Conservation (phyloP, 2,113 vertebrate species). For the Gymnorhina tibicen region DNA sequence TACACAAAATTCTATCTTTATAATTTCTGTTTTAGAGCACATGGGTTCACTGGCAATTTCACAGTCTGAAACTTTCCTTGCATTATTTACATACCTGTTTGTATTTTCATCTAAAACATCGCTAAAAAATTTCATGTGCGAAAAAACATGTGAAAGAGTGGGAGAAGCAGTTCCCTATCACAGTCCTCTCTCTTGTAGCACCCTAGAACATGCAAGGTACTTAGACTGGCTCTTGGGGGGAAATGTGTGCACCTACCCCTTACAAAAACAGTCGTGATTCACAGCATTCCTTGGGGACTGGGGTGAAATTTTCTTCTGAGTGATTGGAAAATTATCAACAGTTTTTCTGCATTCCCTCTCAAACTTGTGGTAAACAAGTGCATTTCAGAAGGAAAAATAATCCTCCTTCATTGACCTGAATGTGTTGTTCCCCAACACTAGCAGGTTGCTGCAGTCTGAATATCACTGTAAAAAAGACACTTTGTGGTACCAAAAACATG, state of each 20-base stretch:
- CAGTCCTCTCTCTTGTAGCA: background rate
- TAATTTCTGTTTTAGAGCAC: background rate
- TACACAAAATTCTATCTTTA: fast-evolving
- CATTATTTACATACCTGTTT: background rate
- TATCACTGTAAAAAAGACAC: background rate
- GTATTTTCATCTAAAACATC: background rate
- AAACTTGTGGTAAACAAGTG: background rate
- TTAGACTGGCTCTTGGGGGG: background rate
- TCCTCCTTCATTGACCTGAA: background rate
- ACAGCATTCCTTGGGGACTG: background rate
- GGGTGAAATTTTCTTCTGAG: background rate
- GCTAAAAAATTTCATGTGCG: background rate
- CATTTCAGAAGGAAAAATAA: background rate
- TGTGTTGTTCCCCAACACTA: background rate
- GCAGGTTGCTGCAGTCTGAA: background rate
- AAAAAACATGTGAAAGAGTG: background rate
- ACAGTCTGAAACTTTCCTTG: background rate
- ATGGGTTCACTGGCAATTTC: background rate
- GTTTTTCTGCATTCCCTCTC: background rate
- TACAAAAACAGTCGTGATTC: background rate
- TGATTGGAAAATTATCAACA: background rate
- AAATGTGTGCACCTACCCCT: background rate
- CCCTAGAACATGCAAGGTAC: background rate
- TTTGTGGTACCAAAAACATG: background rate
- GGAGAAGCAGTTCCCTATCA: background rate